Conservation (phyloP, 1,140 invertebrate genomes). For the Hestina assimilis region DNA sequence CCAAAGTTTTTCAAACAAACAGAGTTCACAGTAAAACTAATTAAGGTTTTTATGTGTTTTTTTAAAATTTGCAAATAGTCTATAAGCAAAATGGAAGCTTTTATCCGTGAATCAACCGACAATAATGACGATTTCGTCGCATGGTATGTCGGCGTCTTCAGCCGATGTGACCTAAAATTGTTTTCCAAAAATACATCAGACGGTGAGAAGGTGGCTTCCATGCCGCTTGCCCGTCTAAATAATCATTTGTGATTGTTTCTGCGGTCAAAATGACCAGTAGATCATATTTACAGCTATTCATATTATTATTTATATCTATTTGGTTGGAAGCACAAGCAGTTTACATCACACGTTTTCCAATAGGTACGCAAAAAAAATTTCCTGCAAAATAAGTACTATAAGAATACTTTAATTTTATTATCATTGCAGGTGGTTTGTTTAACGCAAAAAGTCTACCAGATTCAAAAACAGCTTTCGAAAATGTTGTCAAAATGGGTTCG, state of each 20-base stretch:
- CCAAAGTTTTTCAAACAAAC: too few relatives aligned
- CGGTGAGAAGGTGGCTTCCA: conserved; percentile 43
- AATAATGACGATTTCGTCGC: conserved; percentile 44
- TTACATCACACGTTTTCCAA: conserved; percentile 31
- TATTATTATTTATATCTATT: conserved; percentile 24
- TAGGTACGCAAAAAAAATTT: conserved; percentile 24
- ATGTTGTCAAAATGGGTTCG: conserved; percentile 37
- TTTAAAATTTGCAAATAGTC: too few relatives aligned
- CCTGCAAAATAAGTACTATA: background rate
- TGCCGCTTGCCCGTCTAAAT: conserved; percentile 44
- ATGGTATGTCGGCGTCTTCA: conserved; percentile 31
- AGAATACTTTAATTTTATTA: background rate
- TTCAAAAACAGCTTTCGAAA: conserved; percentile 48
- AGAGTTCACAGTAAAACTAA: too few relatives aligned
- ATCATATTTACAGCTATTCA: conserved; percentile 2
- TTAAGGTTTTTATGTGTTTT: too few relatives aligned
- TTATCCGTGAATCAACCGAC: conserved; percentile 31
- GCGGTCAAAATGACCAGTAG: background rate
- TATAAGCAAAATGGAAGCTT: background rate
- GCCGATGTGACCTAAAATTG: conserved; percentile 65
- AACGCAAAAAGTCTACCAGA: conserved; percentile 43
- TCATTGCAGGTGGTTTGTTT: conserved; percentile 59
- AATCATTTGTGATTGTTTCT: conserved; percentile 30
- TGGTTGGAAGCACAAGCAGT: conserved; percentile 16
- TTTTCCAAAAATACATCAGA: conserved; percentile 74